Conservation (phyloP, 2,113 vertebrate genomes). For the Atrichornis clamosus region DNA sequence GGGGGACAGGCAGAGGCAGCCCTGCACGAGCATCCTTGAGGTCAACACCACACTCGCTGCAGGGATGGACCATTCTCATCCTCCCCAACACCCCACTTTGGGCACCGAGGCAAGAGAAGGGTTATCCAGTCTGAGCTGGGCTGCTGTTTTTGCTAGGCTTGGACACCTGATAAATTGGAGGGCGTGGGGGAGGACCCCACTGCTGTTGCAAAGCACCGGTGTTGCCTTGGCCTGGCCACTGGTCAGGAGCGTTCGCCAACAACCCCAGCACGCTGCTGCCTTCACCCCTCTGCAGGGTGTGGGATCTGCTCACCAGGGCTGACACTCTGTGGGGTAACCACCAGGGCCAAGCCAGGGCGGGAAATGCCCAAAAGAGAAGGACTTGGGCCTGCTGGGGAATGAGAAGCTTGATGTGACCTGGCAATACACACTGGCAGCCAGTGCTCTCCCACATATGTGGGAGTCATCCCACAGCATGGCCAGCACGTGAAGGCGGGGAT, state of each 20-base stretch:
- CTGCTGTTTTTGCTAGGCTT: neutral
- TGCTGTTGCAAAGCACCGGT: neutral
- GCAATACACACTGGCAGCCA: neutral
- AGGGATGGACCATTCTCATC: neutral
- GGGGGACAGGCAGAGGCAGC: neutral
- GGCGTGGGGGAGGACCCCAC: fast-evolving
- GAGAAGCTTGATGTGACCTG: neutral
- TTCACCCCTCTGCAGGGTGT: fast-evolving
- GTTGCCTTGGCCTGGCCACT: neutral
- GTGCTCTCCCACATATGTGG: fast-evolving
- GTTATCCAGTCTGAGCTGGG: neutral
- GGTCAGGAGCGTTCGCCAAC: neutral
- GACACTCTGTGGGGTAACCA: fast-evolving
- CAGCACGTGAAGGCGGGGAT: neutral
- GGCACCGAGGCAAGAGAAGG: fast-evolving
- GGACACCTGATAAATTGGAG: neutral
- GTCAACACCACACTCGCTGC: neutral
- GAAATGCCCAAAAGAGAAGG: neutral
- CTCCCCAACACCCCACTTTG: fast-evolving
- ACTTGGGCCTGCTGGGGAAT: neutral
- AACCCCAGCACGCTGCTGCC: neutral
- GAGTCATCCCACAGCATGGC: neutral
- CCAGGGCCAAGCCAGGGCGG: neutral
- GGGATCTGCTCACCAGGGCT: neutral
- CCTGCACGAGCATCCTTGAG: fast-evolving